phyloP scores from a whole-genome alignment of 2,888 invertebrate species.

The Ophion costatus region DNA sequence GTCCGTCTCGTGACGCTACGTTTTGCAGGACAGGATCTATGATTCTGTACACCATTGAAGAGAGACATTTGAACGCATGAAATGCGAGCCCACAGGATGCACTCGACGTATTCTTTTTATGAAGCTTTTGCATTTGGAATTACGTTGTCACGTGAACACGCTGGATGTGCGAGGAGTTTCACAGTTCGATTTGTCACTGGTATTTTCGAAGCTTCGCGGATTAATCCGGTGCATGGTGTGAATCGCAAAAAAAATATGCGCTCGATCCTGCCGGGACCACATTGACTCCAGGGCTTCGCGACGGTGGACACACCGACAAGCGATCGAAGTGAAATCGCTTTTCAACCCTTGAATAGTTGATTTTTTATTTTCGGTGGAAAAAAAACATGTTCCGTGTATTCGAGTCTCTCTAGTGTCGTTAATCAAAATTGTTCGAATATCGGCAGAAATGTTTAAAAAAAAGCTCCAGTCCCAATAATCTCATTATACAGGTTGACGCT shows the following conservation, averaged over 20 bases:
- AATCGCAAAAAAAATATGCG: no score
- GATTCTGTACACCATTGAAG: slow-evolving; percentile 54
- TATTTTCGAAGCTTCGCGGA: no score
- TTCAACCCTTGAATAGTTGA: no score
- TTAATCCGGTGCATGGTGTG: no score
- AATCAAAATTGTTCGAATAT: background rate
- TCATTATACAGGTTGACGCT: background rate
- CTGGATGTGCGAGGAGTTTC: no score
- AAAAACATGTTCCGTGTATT: background rate
- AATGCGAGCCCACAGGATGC: slow-evolving; percentile 31
- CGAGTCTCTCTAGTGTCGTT: background rate
- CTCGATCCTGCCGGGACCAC: no score
- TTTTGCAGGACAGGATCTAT: slow-evolving; percentile 52
- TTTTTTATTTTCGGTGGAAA: no score
- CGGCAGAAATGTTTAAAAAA: background rate
- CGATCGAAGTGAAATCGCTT: no score
- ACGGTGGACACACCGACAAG: no score
- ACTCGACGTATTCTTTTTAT: background rate
- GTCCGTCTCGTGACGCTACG: background rate
- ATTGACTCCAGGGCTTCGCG: no score
- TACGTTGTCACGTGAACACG: no score
- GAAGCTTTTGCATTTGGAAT: background rate
- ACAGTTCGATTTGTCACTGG: no score
- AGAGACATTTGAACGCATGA: slow-evolving; percentile 79
- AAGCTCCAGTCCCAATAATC: background rate